phyloP scores from a whole-genome alignment of 1,140 invertebrate genomes.

The Lordiphosa collinella region DNA sequence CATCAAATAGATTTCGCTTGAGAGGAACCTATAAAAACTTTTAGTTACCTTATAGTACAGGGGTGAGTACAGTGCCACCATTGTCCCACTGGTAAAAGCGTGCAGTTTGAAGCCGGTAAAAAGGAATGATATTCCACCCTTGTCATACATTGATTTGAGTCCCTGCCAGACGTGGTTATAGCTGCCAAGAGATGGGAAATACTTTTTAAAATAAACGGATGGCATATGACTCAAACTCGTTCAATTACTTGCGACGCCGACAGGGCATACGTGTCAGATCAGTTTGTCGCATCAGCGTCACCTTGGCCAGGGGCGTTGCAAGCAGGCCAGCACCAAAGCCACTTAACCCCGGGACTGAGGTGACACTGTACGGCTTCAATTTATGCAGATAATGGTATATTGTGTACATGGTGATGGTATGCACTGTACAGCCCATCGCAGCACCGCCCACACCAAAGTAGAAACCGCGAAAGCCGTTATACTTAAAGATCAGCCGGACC shows the following conservation, averaged over 20 bases:
- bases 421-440: background rate
- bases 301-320: constrained; percentile 29
- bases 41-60: background rate
- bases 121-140: constrained; percentile 7
- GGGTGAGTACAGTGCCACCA: constrained; percentile 5
- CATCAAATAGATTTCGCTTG: no score
- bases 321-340: constrained; percentile 16
- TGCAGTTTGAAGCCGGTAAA: constrained; percentile 24
- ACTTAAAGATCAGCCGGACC: constrained; percentile 1
- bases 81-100: background rate
- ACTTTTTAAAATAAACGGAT: background rate
- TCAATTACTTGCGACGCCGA: constrained; percentile 24
- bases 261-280: constrained; percentile 15
- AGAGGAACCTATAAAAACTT: no score
- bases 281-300: constrained; percentile 21
- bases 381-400: constrained; percentile 5
- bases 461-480: constrained; percentile 12
- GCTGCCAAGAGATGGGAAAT: constrained; percentile 1
- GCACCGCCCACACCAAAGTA: constrained; percentile 13
- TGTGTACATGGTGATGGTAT: background rate
- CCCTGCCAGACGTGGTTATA: constrained; percentile 4
- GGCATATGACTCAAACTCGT: background rate
- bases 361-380: constrained; percentile 1
- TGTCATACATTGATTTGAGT: constrained; percentile 17
- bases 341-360: background rate